Conservation (phyloP, 2,113 vertebrate species). For the Sturnira hondurensis region DNA sequence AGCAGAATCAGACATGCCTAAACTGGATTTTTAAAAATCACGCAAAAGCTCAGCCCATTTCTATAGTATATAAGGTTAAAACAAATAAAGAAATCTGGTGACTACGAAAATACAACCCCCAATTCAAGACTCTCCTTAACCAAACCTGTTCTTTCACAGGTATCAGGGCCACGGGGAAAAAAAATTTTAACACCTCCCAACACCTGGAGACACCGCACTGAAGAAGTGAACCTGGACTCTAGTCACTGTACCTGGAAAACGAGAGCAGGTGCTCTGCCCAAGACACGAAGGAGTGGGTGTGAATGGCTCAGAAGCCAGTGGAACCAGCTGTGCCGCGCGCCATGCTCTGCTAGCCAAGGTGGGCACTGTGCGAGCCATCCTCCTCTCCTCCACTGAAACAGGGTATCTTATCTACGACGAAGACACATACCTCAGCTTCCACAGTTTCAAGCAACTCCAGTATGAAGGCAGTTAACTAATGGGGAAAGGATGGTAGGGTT, state of each 20-base stretch:
- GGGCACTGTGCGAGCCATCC: neutral
- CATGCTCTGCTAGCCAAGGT: neutral
- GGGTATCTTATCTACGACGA: neutral
- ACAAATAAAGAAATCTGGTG: conserved; percentile 3
- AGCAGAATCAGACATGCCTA: neutral
- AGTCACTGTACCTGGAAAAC: neutral
- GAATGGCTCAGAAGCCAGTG: neutral
- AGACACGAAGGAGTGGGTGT: neutral
- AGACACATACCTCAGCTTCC: neutral
- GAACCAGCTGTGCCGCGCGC: neutral
- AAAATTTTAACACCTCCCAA: neutral
- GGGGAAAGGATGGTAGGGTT: neutral
- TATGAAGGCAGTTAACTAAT: neutral
- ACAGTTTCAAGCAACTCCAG: neutral
- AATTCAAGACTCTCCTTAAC: neutral
- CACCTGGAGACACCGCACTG: neutral
- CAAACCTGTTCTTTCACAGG: neutral
- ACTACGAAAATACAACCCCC: neutral
- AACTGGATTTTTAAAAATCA: neutral
- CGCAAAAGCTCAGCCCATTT: neutral
- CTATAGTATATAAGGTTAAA: neutral
- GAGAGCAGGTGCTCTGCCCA: too few species aligned
- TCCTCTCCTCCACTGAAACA: neutral
- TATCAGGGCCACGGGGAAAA: neutral
- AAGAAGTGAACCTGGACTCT: neutral